A percentile compares a stretch with the other conserved stretches of the same genome.
These are phyloP conservation scores for Thunnus maccoyii DNA, from an alignment of 2,113 vertebrate species.

Conservation along the genomic window DNA sequence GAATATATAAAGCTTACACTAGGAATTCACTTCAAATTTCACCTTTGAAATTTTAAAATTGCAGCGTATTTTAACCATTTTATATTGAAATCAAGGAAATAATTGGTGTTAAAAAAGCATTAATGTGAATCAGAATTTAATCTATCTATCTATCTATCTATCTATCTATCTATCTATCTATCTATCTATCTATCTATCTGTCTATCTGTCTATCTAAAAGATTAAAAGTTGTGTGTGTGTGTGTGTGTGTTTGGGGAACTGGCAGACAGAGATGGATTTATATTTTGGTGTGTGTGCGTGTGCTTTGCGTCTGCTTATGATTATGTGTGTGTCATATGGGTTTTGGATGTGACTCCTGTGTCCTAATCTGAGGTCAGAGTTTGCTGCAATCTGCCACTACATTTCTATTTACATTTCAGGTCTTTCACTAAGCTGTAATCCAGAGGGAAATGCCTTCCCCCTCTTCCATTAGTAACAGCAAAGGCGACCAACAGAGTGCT, in stretches of 20 bases:
- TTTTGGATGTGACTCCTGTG: conserved; percentile 29
- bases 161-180: no score
- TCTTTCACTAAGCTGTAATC: conserved; percentile 44
- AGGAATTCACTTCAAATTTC: no score
- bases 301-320: not conserved
- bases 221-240: not conserved
- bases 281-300: not conserved
- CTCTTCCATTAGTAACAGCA: not conserved
- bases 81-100: not conserved
- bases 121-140: not conserved
- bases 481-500: not conserved
- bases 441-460: conserved; percentile 1
- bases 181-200: no score
- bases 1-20: not conserved
- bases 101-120: not conserved
- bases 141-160: no score
- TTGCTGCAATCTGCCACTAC: conserved; percentile 15
- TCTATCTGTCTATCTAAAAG: not conserved
- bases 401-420: conserved; percentile 50
- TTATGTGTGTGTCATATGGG: not conserved
- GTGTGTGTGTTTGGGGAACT: no score
- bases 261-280: conserved; percentile 12
- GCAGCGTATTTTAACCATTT: not conserved
- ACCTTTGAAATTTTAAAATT: no score
- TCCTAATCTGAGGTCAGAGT: conserved; percentile 46